Evolutionary conservation across 2,797 vertebrate species (phyloP).

Genomic region (Oreonectes daqikongensis): DNA sequence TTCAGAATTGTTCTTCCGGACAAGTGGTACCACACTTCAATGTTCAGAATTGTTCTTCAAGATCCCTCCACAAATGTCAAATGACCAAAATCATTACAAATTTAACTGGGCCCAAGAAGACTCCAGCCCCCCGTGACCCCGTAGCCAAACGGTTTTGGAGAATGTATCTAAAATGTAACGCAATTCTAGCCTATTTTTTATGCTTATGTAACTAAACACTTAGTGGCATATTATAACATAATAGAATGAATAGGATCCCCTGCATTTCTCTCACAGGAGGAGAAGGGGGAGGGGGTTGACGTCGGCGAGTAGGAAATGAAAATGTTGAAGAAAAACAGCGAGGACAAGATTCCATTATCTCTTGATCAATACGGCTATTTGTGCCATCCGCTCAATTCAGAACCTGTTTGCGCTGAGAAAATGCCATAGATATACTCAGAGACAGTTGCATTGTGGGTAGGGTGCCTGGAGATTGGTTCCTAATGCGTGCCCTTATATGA

Average conservation of each 20-base stretch:
- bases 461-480: constrained; percentile 29
- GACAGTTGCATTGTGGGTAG: constrained; percentile 38
- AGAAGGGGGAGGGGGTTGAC: constrained; percentile 2
- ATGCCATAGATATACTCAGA: constrained; percentile 46
- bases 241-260: constrained; percentile 51
- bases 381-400: constrained; percentile 58
- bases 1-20: constrained; percentile 46
- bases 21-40: constrained; percentile 39
- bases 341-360: constrained; percentile 61
- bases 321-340: constrained; percentile 57
- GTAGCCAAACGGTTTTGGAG: too few species aligned
- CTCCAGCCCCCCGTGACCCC: too few species aligned
- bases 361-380: constrained; percentile 61
- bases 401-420: constrained; percentile 49
- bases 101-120: too few species aligned
- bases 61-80: constrained; percentile 38
- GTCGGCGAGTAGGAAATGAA: constrained; percentile 53
- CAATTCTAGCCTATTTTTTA: constrained; percentile 53
- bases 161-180: constrained; percentile 43
- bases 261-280: constrained; percentile 43
- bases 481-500: constrained; percentile 42
- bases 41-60: constrained; percentile 46
- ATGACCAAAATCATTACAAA: constrained; percentile 42
- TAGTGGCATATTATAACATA: constrained; percentile 51
- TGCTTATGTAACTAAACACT: constrained; percentile 66